Evolutionary conservation across 1,140 invertebrate genomes (phyloP).

Genomic region (Scaptomyza graminum): DNA sequence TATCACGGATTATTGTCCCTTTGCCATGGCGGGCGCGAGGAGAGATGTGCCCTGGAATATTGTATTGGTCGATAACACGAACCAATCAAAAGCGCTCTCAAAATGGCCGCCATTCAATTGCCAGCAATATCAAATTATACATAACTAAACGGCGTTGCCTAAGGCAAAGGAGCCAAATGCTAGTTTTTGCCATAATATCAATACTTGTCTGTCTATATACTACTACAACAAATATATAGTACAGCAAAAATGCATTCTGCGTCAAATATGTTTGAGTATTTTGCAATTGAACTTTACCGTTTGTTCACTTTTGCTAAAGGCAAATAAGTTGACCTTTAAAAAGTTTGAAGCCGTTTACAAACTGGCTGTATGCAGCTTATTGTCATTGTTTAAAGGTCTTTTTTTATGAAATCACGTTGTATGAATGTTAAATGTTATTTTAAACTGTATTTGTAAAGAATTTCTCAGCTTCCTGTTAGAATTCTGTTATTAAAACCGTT

Average conservation of each 20-base stretch:
- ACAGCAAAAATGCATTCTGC: no score
- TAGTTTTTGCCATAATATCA: neutral
- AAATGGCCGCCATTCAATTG: conserved; percentile 83
- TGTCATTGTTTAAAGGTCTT: no score
- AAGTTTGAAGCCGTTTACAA: no score
- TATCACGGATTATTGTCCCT: conserved; percentile 83
- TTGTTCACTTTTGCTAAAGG: neutral
- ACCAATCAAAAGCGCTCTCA: conserved; percentile 83
- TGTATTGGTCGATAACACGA: conserved; percentile 83
- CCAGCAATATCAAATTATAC: conserved; percentile 54
- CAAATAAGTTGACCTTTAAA: conserved; percentile 1
- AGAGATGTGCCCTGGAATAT: conserved; percentile 62
- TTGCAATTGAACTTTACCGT: neutral
- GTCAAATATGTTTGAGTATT: no score
- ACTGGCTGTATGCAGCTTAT: no score
- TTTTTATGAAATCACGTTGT: no score
- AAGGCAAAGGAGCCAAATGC: no score
- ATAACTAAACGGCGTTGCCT: conserved; percentile 24
- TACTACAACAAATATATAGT: neutral
- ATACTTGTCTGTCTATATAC: neutral
- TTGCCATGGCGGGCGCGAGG: no score
- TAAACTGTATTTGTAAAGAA: no score
- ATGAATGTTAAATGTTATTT: no score
- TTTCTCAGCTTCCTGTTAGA: no score
- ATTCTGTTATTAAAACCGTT: no score